Conservation (phyloP, 2,797 vertebrate species). For the Pampus argenteus region DNA sequence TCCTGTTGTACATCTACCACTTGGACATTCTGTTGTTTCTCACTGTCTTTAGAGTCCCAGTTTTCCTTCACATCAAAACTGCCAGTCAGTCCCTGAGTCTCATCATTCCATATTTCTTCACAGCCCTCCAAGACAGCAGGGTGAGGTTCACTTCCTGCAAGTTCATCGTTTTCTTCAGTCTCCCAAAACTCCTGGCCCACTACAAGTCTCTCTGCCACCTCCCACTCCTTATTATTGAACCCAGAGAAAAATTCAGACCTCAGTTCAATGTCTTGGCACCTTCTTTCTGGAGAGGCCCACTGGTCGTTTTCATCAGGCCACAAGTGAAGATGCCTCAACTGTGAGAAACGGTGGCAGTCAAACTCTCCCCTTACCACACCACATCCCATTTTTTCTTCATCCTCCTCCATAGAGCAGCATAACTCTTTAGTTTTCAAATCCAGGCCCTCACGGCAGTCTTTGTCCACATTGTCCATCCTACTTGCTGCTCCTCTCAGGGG, state of each 20-base stretch:
- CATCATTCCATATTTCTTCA: constrained; percentile 77
- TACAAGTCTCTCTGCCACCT: constrained; percentile 72
- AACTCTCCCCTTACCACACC: constrained; percentile 75
- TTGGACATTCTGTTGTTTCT: constrained; percentile 41
- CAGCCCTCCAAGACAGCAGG: constrained; percentile 67
- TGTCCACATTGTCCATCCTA: constrained; percentile 34
- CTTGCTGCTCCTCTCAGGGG: constrained; percentile 59
- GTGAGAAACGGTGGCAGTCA: constrained; percentile 78
- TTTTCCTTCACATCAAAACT: constrained; percentile 32
- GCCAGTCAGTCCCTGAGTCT: constrained; percentile 64
- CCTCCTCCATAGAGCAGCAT: constrained; percentile 75
- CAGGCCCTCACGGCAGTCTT: constrained; percentile 67
- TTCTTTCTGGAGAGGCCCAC: constrained; percentile 83
- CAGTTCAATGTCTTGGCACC: constrained; percentile 75
- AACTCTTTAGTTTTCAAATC: constrained; percentile 77
- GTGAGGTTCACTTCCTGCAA: constrained; percentile 84
- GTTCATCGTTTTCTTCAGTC: constrained; percentile 84
- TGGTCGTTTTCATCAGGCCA: constrained; percentile 87
- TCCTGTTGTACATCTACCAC: constrained; percentile 76
- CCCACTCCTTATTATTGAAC: constrained; percentile 77
- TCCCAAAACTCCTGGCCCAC: constrained; percentile 83
- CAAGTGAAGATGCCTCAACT: constrained; percentile 72
- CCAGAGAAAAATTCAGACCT: constrained; percentile 80
- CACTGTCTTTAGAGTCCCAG: constrained; percentile 38
- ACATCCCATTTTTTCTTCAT: constrained; percentile 58